Evolutionary conservation across 2,113 vertebrate genomes (phyloP), one percentile per base, ranked within the genome.

Genomic region (Neolamprologus longior): DNA sequence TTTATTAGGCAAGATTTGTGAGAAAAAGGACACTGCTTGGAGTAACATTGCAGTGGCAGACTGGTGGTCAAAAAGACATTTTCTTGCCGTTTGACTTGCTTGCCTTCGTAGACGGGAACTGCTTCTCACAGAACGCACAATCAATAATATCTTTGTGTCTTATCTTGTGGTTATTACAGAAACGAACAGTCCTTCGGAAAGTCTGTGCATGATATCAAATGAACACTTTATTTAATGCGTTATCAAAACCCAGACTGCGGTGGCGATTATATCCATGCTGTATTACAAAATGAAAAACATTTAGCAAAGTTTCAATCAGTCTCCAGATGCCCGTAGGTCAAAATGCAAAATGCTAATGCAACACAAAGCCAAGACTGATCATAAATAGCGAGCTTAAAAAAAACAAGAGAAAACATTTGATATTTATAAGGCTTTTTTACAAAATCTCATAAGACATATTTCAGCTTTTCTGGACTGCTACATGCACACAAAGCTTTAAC

Each of bases 1-100:
- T 92, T 84, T 82, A 40, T 78, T 86, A 61, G 83, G 85, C 63
- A 61, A 89, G 82, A 93, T 91, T 87, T 90, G 93, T 86, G 91
- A 78, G 53, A 88, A 80, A 85, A 82, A 83, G 82, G 85, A 91
- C 90, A 84, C 19, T 86, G 81, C 80, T 90, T 28, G 86, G 87
- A 79, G 81, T 92, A 90, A 81, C 92, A 81, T 45, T 24, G 85
- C 84, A 42, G 63, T 47, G 53, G 73, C 21, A 81, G 85, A 89
- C 33, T 81, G 88, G 66, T 12, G 3, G 35, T 52, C 24, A 80
- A 83, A 85, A 82, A 89, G 17, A 84, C 83, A 89, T 78, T 91
- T 89, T 88, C 85, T 88, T 78, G 80, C 57, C 11, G 12, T 89
- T 81, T 83, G 83, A 85, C 86, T 89, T 21, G 81, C 88, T 90